Evolutionary conservation across 2,797 vertebrate species (phyloP), one percentile per base, ranked within the genome.

Genomic region (Rhinophrynus dorsalis): DNA sequence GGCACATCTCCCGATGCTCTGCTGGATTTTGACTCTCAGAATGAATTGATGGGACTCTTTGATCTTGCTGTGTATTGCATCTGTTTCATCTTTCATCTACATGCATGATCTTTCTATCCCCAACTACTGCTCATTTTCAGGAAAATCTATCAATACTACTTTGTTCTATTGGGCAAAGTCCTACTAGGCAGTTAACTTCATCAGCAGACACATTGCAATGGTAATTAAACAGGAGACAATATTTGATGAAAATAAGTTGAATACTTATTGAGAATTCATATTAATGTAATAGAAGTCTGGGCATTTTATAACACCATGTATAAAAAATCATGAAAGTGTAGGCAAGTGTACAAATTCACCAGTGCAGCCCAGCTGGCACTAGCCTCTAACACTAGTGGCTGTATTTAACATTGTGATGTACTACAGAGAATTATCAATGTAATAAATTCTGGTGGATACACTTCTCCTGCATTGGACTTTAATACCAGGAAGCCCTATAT

Each of bases 31-130:
- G 88, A 89, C 84, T 88, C 83, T 82, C 77, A 56, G 75, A 88
- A 89, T 85, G 86, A 90, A 89, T 88, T 88, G 88, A 85, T 86
- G 80, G 77, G 80, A 45, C 77, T 83, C 88, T 92, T 91, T 90
- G 89, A 92, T 90, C 90, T 88, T 84, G 68, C 80, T 81, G 79
- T 86, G 88, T 84, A 79, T 80, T 83, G 83, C 84, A 81, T 89
- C 88, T 88, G 87, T 84, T 88, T 90, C 80, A 80, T 89, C 85
- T 88, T 86, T 84, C 79, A 80, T 80, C 79, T 80, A 81, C 80
- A 83, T 75, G 75, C 76, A 33, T 67, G 77, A 79, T 79, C 78
- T 87, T 85, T 76, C 82, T 65, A 82, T 83, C 71, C 74, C 59
- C 62, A 71, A n/a, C 62, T 77, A 74, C 52, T 0, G 0, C 32